These are phyloP conservation scores for Otis tarda DNA, from an alignment of 2,113 vertebrate species.

Conservation along the genomic window DNA sequence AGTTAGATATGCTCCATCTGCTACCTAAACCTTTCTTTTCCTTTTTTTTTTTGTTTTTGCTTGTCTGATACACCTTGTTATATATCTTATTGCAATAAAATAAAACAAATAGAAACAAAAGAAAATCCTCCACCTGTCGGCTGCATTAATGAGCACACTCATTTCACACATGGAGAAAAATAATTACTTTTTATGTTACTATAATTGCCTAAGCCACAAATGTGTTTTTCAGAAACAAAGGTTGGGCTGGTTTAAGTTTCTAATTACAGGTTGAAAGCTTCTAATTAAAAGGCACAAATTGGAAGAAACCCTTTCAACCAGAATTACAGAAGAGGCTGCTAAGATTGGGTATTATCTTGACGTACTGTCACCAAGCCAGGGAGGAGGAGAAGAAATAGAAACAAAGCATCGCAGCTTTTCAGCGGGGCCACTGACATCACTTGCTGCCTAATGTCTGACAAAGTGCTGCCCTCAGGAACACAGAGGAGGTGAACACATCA, in stretches of 20 bases:
- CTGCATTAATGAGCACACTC: neutral
- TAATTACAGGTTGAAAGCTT: slow-evolving; percentile 70
- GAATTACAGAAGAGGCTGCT: slow-evolving; percentile 13
- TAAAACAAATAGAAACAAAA: neutral
- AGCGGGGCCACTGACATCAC: rapidly evolving
- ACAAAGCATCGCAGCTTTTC: neutral
- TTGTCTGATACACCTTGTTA: neutral
- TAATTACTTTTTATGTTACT: slow-evolving; percentile 62
- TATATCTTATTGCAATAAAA: neutral
- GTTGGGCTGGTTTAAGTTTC: slow-evolving; percentile 61
- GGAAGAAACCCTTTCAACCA: slow-evolving; percentile 44
- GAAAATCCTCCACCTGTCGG: neutral
- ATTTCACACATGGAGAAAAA: slow-evolving; percentile 40
- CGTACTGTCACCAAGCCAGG: neutral
- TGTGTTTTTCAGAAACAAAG: slow-evolving; percentile 64
- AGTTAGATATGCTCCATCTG: neutral
- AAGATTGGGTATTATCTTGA: neutral
- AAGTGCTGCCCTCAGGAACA: neutral
- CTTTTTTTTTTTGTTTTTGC: neutral
- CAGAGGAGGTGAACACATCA: neutral
- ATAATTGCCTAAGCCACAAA: slow-evolving; percentile 67
- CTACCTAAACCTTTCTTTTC: neutral
- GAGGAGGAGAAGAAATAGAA: neutral
- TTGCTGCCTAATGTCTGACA: neutral
- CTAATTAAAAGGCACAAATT: slow-evolving; percentile 69